Evolutionary conservation across 2,797 vertebrate species (phyloP).

Genomic region (Malurus leucopterus): DNA sequence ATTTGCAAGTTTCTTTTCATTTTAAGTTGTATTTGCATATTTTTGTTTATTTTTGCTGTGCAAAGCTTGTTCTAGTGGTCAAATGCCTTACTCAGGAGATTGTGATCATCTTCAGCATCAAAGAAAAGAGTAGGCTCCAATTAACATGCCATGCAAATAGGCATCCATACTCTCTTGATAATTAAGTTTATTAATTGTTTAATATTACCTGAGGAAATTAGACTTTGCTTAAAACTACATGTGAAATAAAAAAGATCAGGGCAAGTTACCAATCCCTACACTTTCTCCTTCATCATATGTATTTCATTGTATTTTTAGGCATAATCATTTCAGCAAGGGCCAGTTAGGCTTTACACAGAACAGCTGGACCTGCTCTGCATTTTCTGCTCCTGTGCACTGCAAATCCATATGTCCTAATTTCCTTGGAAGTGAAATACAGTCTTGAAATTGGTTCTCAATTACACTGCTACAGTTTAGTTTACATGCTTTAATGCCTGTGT

Average conservation of each 20-base stretch:
- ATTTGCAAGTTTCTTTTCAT: slow-evolving; percentile 37
- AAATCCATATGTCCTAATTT: neutral
- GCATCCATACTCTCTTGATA: neutral
- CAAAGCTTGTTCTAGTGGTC: neutral
- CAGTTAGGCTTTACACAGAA: neutral
- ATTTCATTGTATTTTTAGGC: neutral
- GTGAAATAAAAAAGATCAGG: neutral
- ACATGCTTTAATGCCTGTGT: neutral
- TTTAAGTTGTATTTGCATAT: neutral
- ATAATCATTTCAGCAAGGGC: neutral
- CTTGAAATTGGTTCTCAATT: neutral
- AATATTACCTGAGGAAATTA: neutral
- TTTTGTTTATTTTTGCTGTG: neutral
- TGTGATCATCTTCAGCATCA: neutral
- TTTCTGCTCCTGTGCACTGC: neutral
- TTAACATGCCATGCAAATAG: neutral
- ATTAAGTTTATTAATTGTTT: neutral
- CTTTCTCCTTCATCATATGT: neutral
- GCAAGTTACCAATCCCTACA: neutral
- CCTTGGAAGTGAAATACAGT: neutral
- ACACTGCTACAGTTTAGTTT: neutral
- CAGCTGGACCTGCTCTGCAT: neutral
- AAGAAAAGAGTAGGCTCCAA: neutral
- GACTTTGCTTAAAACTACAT: neutral
- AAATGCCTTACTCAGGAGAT: neutral